phyloP scores from a whole-genome alignment of 2,888 invertebrate species.

The Tillus elongatus region DNA sequence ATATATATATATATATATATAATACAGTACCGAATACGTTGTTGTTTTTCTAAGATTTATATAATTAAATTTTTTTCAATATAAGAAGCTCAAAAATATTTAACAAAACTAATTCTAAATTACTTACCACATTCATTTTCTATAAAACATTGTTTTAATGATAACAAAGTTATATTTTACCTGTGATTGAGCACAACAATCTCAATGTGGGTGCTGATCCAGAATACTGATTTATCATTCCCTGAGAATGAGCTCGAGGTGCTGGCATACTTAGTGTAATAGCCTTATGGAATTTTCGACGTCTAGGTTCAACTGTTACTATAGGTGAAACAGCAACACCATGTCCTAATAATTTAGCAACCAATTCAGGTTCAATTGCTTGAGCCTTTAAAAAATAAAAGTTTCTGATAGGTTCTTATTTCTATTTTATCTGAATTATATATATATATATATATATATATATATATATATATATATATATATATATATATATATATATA shows the following conservation, averaged over 20 bases:
- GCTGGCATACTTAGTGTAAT: slow-evolving; percentile 95
- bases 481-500: no score
- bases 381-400: slow-evolving; percentile 61
- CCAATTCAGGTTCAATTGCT: slow-evolving; percentile 76
- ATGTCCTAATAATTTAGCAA: slow-evolving; percentile 84
- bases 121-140: no score
- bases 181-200: slow-evolving; percentile 90
- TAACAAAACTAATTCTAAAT: no score
- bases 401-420: no score
- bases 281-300: slow-evolving; percentile 97
- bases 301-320: slow-evolving; percentile 93
- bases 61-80: no score
- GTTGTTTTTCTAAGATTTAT: no score
- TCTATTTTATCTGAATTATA: no score
- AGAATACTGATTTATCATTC: slow-evolving; percentile 78
- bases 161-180: slow-evolving; percentile 40
- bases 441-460: no score
- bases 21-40: no score
- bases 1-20: slow-evolving; percentile 3
- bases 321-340: slow-evolving; percentile 96
- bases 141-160: no score
- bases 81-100: no score
- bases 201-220: slow-evolving; percentile 77
- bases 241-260: slow-evolving; percentile 51
- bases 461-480: no score